Evolutionary conservation across 2,113 vertebrate species (phyloP).

Genomic region (Apteryx mantelli): DNA sequence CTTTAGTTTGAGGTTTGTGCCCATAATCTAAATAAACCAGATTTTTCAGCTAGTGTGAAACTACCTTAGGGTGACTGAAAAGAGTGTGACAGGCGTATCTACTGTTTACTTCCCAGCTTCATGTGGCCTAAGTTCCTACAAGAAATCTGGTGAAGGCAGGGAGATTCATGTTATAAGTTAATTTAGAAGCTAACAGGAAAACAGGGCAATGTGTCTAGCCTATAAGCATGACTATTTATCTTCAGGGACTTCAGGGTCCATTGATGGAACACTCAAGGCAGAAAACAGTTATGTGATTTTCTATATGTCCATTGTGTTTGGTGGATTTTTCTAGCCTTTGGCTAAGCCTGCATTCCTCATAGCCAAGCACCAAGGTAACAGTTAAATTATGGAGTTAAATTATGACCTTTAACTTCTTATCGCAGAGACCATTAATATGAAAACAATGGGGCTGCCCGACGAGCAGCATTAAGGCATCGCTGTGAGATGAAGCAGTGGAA

Average conservation of each 20-base stretch:
- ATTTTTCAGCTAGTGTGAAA: background rate
- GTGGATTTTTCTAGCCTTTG: background rate
- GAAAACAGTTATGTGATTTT: background rate
- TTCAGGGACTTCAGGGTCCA: background rate
- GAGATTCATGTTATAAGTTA: background rate
- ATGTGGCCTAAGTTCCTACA: background rate
- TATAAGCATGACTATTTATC: background rate
- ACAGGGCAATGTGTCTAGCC: background rate
- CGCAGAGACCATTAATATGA: background rate
- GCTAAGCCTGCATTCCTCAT: background rate
- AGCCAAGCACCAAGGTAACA: background rate
- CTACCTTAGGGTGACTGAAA: background rate
- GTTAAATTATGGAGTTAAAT: background rate
- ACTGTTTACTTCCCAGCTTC: background rate
- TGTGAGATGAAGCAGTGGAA: background rate
- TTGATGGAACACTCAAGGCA: background rate
- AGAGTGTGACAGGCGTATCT: background rate
- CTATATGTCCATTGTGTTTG: background rate
- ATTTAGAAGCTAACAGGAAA: background rate
- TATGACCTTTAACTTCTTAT: background rate
- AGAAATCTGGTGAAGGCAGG: background rate
- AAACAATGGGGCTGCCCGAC: background rate
- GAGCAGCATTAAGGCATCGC: background rate
- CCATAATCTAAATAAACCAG: background rate
- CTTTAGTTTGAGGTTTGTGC: background rate